A percentile compares a stretch with the other conserved stretches of the same genome.
phyloP scores from a whole-genome alignment of 2,888 invertebrate genomes.

The Eupeodes luniger region DNA sequence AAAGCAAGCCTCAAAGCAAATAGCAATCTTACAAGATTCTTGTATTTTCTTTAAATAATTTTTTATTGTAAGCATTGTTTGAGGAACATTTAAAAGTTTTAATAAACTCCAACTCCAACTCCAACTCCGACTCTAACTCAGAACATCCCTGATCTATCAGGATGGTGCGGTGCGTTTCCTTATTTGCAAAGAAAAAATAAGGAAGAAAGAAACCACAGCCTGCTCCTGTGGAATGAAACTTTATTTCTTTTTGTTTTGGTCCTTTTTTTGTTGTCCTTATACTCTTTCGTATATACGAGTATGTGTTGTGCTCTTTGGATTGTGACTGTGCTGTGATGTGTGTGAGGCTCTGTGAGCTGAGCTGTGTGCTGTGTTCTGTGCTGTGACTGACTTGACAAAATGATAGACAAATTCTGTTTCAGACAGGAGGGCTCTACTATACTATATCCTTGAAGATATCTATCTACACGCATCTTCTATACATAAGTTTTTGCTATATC shows the following conservation, averaged over 20 bases:
- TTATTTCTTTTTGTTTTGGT: neutral
- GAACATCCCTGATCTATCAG: slow-evolving; percentile 15
- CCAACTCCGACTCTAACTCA: slow-evolving; percentile 14
- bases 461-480: neutral
- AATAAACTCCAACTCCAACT: slow-evolving; percentile 42
- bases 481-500: neutral
- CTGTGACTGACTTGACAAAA: slow-evolving; percentile 52
- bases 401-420: slow-evolving; percentile 57
- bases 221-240: slow-evolving; percentile 16
- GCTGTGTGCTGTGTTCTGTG: neutral
- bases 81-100: slow-evolving; percentile 49
- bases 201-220: slow-evolving; percentile 13
- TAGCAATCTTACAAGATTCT: slow-evolving; percentile 56
- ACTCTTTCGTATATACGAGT: neutral
- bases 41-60: slow-evolving; percentile 41
- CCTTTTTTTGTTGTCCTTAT: slow-evolving; percentile 1
- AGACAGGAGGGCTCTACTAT: slow-evolving; percentile 19
- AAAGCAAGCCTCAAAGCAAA: slow-evolving; percentile 46
- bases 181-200: neutral
- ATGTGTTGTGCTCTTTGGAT: neutral
- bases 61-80: slow-evolving; percentile 59
- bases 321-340: neutral
- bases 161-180: slow-evolving; percentile 29
- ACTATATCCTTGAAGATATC: neutral
- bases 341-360: neutral